Conservation (phyloP, 2,797 vertebrate genomes). For the Hipposideros larvatus region DNA sequence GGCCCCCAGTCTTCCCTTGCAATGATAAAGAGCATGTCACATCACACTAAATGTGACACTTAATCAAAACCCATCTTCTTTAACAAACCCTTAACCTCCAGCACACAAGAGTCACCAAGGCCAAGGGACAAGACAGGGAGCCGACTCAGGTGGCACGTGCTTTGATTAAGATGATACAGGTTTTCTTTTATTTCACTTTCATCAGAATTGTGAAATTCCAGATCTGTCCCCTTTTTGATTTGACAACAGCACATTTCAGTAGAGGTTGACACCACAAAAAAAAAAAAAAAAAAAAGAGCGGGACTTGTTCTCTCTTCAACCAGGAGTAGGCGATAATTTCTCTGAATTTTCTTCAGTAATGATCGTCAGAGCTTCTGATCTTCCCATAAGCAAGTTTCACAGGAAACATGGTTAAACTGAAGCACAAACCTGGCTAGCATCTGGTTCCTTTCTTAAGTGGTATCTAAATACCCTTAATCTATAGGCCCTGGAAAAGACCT, state of each 20-base stretch:
- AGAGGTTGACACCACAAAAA: conserved; percentile 84
- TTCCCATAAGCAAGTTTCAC: conserved; percentile 86
- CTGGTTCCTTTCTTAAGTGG: conserved; percentile 85
- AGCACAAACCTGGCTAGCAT: conserved; percentile 84
- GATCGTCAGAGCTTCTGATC: conserved; percentile 87
- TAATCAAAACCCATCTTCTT: conserved; percentile 91
- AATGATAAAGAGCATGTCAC: conserved; percentile 88
- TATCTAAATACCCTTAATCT: conserved; percentile 88
- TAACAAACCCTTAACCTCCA: conserved; percentile 90
- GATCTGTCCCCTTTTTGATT: conserved; percentile 89
- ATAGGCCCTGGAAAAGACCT: conserved; percentile 84
- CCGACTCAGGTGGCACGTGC: conserved; percentile 87
- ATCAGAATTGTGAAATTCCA: conserved; percentile 87
- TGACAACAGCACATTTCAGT: conserved; percentile 88
- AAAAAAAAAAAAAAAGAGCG: conserved; percentile 79
- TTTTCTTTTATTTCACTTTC: conserved; percentile 85
- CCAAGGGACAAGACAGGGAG: conserved; percentile 88
- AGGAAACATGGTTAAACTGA: conserved; percentile 86
- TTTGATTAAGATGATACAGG: conserved; percentile 91
- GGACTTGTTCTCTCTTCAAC: conserved; percentile 87
- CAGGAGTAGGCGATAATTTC: conserved; percentile 86
- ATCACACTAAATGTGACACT: conserved; percentile 90
- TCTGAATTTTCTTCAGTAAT: conserved; percentile 88
- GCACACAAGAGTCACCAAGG: conserved; percentile 86
- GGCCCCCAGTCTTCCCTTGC: conserved; percentile 88